Evolutionary conservation across 2,113 vertebrate species (phyloP).

Genomic region (Dolichotis patagonum): DNA sequence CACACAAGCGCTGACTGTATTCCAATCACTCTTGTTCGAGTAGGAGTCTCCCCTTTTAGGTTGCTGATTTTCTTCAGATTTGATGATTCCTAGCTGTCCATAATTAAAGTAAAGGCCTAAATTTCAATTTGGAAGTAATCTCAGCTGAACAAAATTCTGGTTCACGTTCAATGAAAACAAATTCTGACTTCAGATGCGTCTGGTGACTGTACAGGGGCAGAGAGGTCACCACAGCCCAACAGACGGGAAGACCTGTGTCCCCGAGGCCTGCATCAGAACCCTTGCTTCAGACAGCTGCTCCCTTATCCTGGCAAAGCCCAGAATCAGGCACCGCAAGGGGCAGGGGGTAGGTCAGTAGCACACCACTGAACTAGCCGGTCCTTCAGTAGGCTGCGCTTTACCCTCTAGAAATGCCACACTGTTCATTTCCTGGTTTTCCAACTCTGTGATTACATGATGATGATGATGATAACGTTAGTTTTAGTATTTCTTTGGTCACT

Average conservation of each 20-base stretch:
- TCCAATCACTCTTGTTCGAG: not conserved
- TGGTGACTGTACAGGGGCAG: not conserved
- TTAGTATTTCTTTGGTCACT: not conserved
- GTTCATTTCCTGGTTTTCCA: constrained; percentile 22
- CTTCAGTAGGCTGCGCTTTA: not conserved
- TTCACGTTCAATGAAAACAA: not conserved
- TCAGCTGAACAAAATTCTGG: not conserved
- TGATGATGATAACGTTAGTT: not conserved
- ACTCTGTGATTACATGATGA: not conserved
- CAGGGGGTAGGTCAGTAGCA: not conserved
- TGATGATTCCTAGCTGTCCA: not conserved
- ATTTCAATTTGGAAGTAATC: not conserved
- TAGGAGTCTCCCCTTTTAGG: not conserved
- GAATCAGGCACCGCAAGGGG: not conserved
- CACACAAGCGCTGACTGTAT: not conserved
- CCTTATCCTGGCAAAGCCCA: not conserved
- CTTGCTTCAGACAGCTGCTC: not conserved
- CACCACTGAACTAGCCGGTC: not conserved
- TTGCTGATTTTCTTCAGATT: not conserved
- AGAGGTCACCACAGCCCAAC: not conserved
- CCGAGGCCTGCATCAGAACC: not conserved
- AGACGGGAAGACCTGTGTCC: not conserved
- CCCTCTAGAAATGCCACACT: not conserved
- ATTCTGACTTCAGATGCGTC: not conserved
- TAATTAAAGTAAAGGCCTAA: not conserved